Conservation (phyloP, 1,140 invertebrate species). For the Gryllus bimaculatus region DNA sequence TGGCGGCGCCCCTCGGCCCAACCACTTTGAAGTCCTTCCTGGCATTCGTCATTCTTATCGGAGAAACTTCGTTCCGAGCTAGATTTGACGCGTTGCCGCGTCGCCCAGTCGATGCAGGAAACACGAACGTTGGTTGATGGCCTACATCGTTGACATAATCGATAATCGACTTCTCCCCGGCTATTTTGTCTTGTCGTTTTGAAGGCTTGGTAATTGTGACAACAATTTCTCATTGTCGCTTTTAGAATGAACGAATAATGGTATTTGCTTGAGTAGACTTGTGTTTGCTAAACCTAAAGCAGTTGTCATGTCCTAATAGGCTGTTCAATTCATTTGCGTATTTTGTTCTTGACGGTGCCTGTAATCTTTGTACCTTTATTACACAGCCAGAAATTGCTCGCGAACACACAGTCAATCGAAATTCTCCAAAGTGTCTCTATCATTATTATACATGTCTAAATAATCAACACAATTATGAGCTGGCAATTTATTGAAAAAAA, state of each 20-base stretch:
- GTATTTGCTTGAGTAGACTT: neutral
- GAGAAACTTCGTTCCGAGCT: neutral
- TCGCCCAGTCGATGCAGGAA: neutral
- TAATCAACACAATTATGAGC: too few species aligned
- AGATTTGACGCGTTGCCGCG: neutral
- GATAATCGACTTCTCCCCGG: neutral
- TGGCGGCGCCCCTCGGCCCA: neutral
- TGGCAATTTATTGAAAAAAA: too few species aligned
- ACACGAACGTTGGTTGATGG: neutral
- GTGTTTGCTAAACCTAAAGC: too few species aligned
- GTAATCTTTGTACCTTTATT: too few species aligned
- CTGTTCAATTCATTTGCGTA: too few species aligned
- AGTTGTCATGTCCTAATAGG: too few species aligned
- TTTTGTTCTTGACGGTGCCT: too few species aligned
- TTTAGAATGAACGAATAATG: neutral
- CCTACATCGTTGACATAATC: neutral
- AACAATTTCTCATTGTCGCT: neutral
- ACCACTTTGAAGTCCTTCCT: neutral
- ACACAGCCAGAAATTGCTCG: too few species aligned
- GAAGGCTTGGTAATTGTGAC: neutral
- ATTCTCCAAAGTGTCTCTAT: too few species aligned
- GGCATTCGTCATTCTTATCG: neutral
- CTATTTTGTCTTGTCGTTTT: neutral
- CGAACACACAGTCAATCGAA: too few species aligned
- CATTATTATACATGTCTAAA: too few species aligned